Percentiles rank a stretch among this genome's conserved stretches.
Evolutionary conservation across 2,888 invertebrate genomes (phyloP).

Genomic region (Lysandra bellargus): DNA sequence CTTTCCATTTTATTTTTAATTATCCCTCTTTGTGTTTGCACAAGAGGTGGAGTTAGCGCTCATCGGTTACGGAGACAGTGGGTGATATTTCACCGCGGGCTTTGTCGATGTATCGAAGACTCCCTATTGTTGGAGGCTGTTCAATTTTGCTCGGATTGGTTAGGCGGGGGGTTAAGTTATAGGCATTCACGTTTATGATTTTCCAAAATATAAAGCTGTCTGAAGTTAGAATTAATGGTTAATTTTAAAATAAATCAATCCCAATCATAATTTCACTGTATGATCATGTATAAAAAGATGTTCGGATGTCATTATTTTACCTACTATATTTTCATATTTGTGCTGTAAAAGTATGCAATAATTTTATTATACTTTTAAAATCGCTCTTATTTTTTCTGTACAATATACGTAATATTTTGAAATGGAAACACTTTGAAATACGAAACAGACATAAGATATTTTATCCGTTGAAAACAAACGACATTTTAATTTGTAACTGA

Average conservation of each 20-base stretch:
- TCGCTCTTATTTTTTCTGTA: too few species aligned
- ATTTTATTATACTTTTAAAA: too few species aligned
- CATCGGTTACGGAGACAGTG: constrained; percentile 75
- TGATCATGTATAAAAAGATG: background rate
- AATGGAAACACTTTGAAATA: too few species aligned
- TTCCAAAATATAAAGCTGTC: background rate
- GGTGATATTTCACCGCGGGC: constrained; percentile 68
- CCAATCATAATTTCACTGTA: background rate
- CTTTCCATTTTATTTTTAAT: constrained; percentile 14
- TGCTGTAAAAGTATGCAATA: too few species aligned
- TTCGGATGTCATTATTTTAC: too few species aligned
- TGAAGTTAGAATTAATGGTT: background rate
- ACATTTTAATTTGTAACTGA: too few species aligned
- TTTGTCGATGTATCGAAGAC: constrained; percentile 78
- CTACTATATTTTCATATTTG: too few species aligned
- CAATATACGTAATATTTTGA: too few species aligned
- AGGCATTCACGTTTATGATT: constrained; percentile 32
- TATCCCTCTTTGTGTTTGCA: background rate
- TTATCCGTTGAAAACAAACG: too few species aligned
- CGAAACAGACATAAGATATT: too few species aligned
- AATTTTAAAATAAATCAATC: background rate
- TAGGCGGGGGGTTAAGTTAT: constrained; percentile 43
- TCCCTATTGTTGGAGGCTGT: constrained; percentile 69
- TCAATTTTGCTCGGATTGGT: constrained; percentile 78
- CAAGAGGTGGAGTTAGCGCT: constrained; percentile 50